Evolutionary conservation across 2,797 vertebrate genomes (phyloP).

Genomic region (Ctenosaura bakeri): DNA sequence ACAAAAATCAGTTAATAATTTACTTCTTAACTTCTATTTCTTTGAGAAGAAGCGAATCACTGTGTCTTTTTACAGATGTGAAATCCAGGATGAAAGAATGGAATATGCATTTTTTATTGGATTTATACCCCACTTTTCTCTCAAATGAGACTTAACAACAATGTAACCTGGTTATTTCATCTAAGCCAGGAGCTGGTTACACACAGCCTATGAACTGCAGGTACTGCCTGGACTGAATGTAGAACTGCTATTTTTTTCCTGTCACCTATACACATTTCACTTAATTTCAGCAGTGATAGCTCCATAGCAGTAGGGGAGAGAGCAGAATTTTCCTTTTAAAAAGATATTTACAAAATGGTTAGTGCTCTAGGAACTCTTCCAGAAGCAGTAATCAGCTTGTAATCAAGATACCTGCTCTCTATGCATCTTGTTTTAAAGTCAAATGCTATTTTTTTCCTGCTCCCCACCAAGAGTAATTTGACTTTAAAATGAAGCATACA

Average conservation of each 20-base stretch:
- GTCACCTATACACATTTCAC: not conserved
- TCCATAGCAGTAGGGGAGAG: no score
- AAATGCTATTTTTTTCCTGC: not conserved
- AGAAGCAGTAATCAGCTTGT: not conserved
- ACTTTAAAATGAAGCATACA: not conserved
- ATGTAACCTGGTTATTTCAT: not conserved
- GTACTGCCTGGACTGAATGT: not conserved
- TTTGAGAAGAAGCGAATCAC: not conserved
- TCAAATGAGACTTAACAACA: no score
- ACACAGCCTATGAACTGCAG: not conserved
- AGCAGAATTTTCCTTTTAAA: no score
- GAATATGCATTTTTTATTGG: not conserved
- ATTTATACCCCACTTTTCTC: no score
- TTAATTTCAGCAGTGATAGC: not conserved
- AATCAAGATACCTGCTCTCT: not conserved
- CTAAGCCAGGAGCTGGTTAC: not conserved
- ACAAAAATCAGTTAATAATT: conserved; percentile 15
- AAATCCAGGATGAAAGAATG: not conserved
- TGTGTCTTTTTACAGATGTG: not conserved
- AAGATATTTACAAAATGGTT: not conserved
- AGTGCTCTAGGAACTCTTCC: not conserved
- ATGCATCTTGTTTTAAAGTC: not conserved
- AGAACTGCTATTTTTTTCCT: not conserved
- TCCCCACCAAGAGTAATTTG: not conserved
- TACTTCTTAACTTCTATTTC: not conserved